phyloP scores from a whole-genome alignment of 2,797 vertebrate genomes.

The Muraenolepis orangiensis region DNA sequence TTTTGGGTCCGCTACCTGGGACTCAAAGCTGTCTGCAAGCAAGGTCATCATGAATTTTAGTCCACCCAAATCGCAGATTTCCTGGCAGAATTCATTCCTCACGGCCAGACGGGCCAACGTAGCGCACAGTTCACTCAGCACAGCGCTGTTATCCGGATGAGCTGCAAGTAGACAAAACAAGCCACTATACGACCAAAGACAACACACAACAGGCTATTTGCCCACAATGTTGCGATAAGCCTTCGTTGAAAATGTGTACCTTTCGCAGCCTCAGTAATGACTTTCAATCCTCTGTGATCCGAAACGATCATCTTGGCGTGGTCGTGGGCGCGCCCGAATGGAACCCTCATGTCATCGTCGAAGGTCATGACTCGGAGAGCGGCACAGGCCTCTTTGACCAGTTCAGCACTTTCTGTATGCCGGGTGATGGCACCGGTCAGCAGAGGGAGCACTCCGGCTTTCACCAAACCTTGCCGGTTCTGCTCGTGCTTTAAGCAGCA shows the following conservation, averaged over 20 bases:
- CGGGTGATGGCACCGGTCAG: conserved; percentile 69
- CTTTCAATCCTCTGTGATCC: conserved; percentile 83
- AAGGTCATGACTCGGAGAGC: conserved; percentile 88
- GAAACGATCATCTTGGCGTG: conserved; percentile 90
- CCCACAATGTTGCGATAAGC: neutral
- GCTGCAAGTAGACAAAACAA: conserved; percentile 58
- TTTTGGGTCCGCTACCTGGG: conserved; percentile 68
- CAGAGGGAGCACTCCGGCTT: conserved; percentile 73
- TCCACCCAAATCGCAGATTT: conserved; percentile 91
- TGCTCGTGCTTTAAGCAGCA: conserved; percentile 91
- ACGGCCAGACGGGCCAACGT: conserved; percentile 87
- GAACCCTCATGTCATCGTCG: conserved; percentile 89
- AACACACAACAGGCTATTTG: neutral
- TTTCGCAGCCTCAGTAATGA: conserved; percentile 87
- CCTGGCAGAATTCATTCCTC: conserved; percentile 95
- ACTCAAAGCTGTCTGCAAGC: conserved; percentile 82
- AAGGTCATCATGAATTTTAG: conserved; percentile 83
- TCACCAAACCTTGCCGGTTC: conserved; percentile 87
- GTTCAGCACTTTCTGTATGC: conserved; percentile 59
- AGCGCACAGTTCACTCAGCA: conserved; percentile 88
- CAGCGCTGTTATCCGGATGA: conserved; percentile 69
- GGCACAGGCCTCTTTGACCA: conserved; percentile 77
- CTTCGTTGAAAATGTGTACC: conserved; percentile 61
- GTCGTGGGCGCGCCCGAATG: conserved; percentile 88
- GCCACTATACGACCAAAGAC: neutral